phyloP scores from a whole-genome alignment of 2,888 invertebrate species.

The Branchellion lobata region DNA sequence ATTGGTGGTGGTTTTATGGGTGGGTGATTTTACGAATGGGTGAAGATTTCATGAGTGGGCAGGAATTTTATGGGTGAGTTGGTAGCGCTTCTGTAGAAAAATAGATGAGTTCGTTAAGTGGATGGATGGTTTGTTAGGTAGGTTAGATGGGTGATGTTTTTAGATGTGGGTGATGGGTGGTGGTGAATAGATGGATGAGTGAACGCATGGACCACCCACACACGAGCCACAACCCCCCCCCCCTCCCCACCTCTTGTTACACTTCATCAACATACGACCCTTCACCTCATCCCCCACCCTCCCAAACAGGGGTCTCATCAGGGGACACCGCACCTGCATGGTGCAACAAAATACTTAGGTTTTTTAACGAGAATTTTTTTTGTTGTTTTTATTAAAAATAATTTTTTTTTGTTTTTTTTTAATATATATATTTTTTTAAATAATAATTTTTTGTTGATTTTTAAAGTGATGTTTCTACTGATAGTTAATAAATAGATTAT shows the following conservation, averaged over 20 bases:
- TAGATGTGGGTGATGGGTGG: no score
- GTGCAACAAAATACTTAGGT: no score
- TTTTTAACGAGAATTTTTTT: no score
- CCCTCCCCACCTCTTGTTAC: slow-evolving; percentile 77
- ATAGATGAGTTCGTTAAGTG: not conserved
- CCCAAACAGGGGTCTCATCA: slow-evolving; percentile 88
- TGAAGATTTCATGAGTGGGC: not conserved
- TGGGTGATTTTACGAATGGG: not conserved
- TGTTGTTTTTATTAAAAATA: no score
- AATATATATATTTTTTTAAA: no score
- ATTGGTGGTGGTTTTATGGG: not conserved
- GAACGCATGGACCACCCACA: not conserved
- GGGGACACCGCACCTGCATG: slow-evolving; percentile 79
- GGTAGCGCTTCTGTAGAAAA: no score
- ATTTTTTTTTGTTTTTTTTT: no score
- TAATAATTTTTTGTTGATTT: no score
- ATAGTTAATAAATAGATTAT: no score
- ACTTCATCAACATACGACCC: slow-evolving; percentile 81
- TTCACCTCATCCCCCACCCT: slow-evolving; percentile 88
- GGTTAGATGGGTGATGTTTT: not conserved
- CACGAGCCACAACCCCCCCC: not conserved
- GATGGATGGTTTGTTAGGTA: not conserved
- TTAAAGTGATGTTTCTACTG: no score
- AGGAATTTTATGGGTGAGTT: no score
- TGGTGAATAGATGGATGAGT: no score